Evolutionary conservation across 2,113 vertebrate genomes (phyloP), one percentile per base, ranked within the genome.

Genomic region (Festucalex cinctus): DNA sequence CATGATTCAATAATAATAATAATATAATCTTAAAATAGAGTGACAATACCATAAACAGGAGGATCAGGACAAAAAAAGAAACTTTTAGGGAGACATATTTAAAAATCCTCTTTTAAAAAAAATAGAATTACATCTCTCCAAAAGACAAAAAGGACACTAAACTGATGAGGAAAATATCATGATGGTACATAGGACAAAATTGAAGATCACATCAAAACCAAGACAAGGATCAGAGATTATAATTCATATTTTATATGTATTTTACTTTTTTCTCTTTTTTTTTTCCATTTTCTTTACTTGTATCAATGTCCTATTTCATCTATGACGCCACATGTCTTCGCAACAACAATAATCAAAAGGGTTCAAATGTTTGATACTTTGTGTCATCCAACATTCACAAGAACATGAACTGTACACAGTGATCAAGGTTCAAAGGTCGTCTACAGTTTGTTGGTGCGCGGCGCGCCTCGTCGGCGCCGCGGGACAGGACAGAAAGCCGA

Each of bases 101-200:
- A 88, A 89, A 93, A 93, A 90, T 32, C 80, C 86, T 92, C 90
- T 91, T n/a, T n/a, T 93, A 93, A 94, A 92, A 61, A 94, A 95
- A 94, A 94, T 94, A 93, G 84, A 94, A 94, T 93, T 93, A 93
- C 89, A 93, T 91, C 91, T 92, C 91, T 93, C 88, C 90, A 1
- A 39, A 88, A 88, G 89, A 92, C 91, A 92, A 91, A 88, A 88
- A 89, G 74, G 76, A 87, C 71, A 85, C 88, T 88, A 90, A 82
- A 86, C 68, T n/a, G 73, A 78, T 77, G 82, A 88, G 80, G 63
- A 79, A 83, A 80, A 69, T 67, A 69, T 32, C 28, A 32, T 76
- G 71, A 78, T 16, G 9, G 71, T 68, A 88, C 81, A 85, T 77
- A 69, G 73, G 75, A 79, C 79, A 83, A 66, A 84, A 86, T 88